These are phyloP conservation scores for Amblyopsis hoosieri DNA, from an alignment of 2,797 vertebrate genomes.

Conservation along the genomic window DNA sequence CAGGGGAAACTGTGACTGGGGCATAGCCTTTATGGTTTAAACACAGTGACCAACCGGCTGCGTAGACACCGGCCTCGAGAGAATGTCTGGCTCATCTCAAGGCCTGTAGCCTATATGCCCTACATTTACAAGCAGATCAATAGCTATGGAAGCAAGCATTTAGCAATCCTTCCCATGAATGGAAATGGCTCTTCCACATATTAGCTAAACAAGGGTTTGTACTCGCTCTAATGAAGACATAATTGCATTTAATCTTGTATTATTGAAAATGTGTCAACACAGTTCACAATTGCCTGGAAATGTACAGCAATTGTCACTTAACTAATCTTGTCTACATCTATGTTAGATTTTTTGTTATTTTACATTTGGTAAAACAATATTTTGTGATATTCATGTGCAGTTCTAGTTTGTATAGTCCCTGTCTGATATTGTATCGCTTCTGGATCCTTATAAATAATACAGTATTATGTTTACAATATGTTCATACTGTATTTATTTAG, in stretches of 20 bases:
- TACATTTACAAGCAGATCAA: conserved; percentile 64
- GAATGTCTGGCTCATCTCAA: conserved; percentile 53
- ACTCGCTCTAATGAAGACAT: conserved; percentile 29
- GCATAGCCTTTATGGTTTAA: conserved; percentile 51
- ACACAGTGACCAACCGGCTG: conserved; percentile 39
- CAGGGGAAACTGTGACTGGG: conserved; percentile 28
- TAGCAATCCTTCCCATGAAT: conserved; percentile 47
- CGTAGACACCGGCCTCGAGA: conserved; percentile 50
- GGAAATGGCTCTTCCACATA: conserved; percentile 51
- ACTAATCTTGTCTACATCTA: too few relatives aligned
- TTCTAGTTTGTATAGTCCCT: too few relatives aligned
- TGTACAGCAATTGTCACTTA: too few relatives aligned
- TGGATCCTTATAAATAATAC: too few relatives aligned
- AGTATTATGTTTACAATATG: too few relatives aligned
- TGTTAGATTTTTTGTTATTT: too few relatives aligned
- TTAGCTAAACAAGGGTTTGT: conserved; percentile 59
- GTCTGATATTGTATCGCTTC: too few relatives aligned
- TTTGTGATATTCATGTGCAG: too few relatives aligned
- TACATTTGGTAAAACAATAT: too few relatives aligned
- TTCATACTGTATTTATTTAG: too few relatives aligned
- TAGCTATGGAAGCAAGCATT: conserved; percentile 64
- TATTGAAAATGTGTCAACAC: too few relatives aligned
- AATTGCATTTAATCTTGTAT: not conserved
- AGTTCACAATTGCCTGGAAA: too few relatives aligned
- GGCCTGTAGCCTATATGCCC: conserved; percentile 41